Evolutionary conservation across 1,140 invertebrate genomes (phyloP).

Genomic region (Tetramorium simillimum): DNA sequence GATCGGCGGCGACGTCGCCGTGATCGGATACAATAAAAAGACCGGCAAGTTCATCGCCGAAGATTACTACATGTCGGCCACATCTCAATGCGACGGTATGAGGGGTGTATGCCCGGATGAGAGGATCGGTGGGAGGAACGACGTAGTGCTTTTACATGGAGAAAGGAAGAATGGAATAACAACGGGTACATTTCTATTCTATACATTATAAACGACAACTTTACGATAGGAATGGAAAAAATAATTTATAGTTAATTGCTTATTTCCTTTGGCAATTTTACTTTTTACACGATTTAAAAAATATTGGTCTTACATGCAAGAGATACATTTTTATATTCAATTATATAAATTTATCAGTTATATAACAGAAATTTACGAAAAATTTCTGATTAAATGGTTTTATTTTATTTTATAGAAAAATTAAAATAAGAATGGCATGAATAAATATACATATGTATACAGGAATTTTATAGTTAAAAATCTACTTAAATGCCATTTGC

Average conservation of each 20-base stretch:
- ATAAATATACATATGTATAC: not conserved
- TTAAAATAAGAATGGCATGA: not conserved
- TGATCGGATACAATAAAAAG: slow-evolving; percentile 92
- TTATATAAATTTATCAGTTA: not conserved
- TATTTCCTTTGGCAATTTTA: not conserved
- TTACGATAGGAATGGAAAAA: not conserved
- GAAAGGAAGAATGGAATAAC: slow-evolving; percentile 92
- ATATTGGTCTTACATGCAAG: too few species aligned
- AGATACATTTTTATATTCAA: not conserved
- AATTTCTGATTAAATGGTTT: not conserved
- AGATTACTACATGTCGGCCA: slow-evolving; percentile 94
- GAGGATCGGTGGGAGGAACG: slow-evolving; percentile 92
- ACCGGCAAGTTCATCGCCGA: slow-evolving; percentile 90
- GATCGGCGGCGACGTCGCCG: slow-evolving; percentile 93
- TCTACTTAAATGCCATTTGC: not conserved
- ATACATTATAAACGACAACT: not conserved
- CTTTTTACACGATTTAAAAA: too few species aligned
- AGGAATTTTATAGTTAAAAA: slow-evolving; percentile 12
- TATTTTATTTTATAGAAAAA: not conserved
- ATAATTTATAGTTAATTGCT: not conserved
- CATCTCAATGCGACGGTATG: slow-evolving; percentile 93
- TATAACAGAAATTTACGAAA: not conserved
- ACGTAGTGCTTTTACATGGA: slow-evolving; percentile 91
- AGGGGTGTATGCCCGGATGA: slow-evolving; percentile 94
- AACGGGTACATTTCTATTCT: slow-evolving; percentile 81